Percentiles rank a stretch among this genome's conserved stretches.
Evolutionary conservation across 2,888 invertebrate species (phyloP).

Genomic region (Stramonita haemastoma): DNA sequence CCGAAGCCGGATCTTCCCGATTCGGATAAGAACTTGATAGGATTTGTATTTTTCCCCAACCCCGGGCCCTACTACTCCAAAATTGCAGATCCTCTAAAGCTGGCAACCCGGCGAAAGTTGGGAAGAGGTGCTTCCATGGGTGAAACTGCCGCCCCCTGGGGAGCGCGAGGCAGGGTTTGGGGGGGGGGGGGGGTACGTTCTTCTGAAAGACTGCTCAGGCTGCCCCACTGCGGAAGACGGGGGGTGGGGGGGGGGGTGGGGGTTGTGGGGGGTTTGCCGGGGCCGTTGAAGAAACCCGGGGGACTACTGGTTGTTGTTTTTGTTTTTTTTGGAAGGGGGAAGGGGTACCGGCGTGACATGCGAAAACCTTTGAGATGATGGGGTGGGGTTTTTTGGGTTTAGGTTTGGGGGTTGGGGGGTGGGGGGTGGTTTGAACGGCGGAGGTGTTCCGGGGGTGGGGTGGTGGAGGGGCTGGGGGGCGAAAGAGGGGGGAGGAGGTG

Average conservation of each 20-base stretch:
- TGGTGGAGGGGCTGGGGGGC: background rate
- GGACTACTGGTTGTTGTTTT: background rate
- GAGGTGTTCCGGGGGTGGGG: background rate
- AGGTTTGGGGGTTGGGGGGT: background rate
- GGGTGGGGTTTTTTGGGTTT: background rate
- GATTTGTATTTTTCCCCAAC: background rate
- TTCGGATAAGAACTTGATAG: constrained; percentile 36
- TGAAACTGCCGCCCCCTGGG: background rate
- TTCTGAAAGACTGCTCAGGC: background rate
- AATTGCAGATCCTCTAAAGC: background rate
- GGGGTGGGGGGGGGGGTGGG: background rate
- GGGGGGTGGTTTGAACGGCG: background rate
- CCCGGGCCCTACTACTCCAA: background rate
- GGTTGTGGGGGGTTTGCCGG: background rate
- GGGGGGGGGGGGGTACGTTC: background rate
- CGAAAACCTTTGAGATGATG: constrained; percentile 14
- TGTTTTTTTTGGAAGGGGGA: background rate
- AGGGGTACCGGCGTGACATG: background rate
- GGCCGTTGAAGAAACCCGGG: background rate
- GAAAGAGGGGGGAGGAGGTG: background rate
- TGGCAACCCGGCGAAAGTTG: background rate
- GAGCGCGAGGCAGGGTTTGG: background rate
- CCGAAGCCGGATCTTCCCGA: constrained; percentile 24
- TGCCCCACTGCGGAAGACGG: background rate
- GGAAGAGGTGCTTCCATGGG: background rate